Conservation (phyloP, 2,113 vertebrate genomes). For the Pterophyllum scalare region DNA sequence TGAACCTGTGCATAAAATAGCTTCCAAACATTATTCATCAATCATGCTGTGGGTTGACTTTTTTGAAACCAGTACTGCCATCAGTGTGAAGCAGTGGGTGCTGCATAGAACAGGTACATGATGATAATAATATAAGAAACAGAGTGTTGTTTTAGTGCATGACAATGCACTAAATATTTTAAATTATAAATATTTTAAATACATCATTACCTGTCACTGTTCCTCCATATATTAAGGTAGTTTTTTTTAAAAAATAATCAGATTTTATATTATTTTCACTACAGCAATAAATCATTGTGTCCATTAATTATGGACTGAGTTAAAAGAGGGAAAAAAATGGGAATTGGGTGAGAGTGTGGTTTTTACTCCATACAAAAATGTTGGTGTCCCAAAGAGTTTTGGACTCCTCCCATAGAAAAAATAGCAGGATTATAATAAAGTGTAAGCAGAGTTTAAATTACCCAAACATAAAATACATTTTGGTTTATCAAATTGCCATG, state of each 20-base stretch:
- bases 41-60: background rate
- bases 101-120: background rate
- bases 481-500: background rate
- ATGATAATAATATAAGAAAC: background rate
- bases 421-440: background rate
- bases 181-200: background rate
- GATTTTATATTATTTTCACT: background rate
- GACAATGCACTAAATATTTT: too few species aligned
- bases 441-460: background rate
- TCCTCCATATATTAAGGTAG: background rate
- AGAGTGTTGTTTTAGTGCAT: too few species aligned
- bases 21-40: background rate
- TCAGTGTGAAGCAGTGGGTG: background rate
- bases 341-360: too few species aligned
- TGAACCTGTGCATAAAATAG: slow-evolving; percentile 1
- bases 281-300: background rate
- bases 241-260: background rate
- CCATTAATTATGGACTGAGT: background rate
- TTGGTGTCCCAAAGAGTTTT: background rate
- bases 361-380: background rate
- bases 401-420: background rate
- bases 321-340: background rate
- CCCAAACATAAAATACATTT: background rate
- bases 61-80: background rate
- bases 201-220: background rate